phyloP scores from a whole-genome alignment of 2,888 invertebrate species.

The Chironomus riparius region DNA sequence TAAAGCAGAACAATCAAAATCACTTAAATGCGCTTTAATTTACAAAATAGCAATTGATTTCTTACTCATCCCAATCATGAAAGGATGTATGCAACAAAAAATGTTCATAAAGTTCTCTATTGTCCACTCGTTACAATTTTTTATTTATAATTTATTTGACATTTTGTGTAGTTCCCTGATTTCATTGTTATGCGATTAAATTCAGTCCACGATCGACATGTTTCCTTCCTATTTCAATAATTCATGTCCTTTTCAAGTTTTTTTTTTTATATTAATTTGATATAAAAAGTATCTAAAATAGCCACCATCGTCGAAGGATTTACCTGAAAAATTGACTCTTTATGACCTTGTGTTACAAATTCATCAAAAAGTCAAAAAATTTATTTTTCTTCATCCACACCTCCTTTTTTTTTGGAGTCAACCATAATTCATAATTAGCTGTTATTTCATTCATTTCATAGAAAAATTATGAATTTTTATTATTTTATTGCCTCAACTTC shows the following conservation, averaged over 20 bases:
- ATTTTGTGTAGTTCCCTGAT: not conserved
- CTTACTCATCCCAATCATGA: too few species aligned
- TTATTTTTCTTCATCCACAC: too few species aligned
- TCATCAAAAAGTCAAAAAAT: slow-evolving; percentile 6
- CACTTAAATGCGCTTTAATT: too few species aligned
- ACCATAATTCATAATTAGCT: not conserved
- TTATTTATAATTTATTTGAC: not conserved
- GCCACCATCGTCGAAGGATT: not conserved
- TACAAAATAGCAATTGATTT: too few species aligned
- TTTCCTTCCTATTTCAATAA: not conserved
- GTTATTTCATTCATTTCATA: not conserved
- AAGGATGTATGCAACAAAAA: too few species aligned
- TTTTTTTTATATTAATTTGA: not conserved
- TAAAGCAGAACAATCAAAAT: too few species aligned
- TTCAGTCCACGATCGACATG: not conserved
- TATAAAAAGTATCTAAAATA: not conserved
- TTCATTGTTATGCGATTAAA: not conserved
- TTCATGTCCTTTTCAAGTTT: not conserved
- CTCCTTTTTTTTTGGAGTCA: not conserved
- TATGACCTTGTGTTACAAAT: not conserved
- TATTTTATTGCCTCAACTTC: too few species aligned
- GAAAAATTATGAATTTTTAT: not conserved
- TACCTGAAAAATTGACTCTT: not conserved
- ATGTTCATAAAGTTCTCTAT: too few species aligned
- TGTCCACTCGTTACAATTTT: not conserved